Base-by-base conservation (phyloP, 2,113 vertebrate species). In the Gallinago undulata region DNA sequence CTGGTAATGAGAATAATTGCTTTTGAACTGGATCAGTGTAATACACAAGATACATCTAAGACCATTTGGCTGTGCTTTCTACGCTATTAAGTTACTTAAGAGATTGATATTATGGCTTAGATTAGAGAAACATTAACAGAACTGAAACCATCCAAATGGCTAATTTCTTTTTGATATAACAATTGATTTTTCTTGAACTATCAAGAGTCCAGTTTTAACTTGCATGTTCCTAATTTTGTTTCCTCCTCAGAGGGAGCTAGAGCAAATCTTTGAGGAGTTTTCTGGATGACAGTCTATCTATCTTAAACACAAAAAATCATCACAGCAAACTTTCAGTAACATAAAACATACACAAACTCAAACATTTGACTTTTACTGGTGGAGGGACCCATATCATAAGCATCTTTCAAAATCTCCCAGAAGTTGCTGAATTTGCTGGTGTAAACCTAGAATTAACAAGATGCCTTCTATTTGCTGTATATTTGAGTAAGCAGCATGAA, bases 61-160 rank as follows among this genome's bases (percentile, higher is more conserved):
- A 75, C 8, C 33, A 69, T 76, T 83, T 79, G 28, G 2, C 17
- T 84, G 75, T 84, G 56, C 14, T 79, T 93, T 80, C 62, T 64
- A 33, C 9, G 5, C 19, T 48, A 87, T 45, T 79, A 45, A 94
- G 24, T 92, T 89, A 92, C 30, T 91, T 33, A 76, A 60, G 30
- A 63, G 12, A 66, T 28, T 69, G 39, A 9, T 66, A 25, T 90
- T 82, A 74, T 17, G 24, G 5, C 8, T 84, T 84, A 74, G 45
- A 84, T 89, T 78, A 86, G 50, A 68, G 41, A 96, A 93, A 48
- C 18, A 64, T 47, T 60, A 94, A 35, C 19, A 45, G 31, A 70
- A 24, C 47, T 78, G 68, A 62, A 89, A 62, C 23, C 10, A 83
- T 51, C 33, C 62, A 63, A 80, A 79, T 55, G 31, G 28, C 14